Evolutionary conservation across 2,113 vertebrate genomes (phyloP).

Genomic region (Camelus dromedarius): DNA sequence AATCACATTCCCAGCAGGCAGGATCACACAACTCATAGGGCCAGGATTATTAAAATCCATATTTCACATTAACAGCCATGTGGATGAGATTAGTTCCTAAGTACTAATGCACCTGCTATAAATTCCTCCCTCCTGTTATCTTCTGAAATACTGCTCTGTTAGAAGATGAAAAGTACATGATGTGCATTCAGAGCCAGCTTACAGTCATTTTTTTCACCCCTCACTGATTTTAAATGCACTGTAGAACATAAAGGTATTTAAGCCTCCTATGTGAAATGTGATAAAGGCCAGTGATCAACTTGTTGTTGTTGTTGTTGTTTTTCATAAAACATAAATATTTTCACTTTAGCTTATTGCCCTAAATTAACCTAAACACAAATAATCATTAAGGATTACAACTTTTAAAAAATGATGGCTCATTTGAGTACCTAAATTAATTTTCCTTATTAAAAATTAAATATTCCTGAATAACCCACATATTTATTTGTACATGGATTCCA

Average conservation of each 20-base stretch:
- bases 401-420: not conserved
- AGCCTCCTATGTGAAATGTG: not conserved
- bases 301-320: not conserved
- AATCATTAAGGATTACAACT: not conserved
- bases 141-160: constrained; percentile 87
- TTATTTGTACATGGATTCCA: not conserved
- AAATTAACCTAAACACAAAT: not conserved
- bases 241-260: not conserved
- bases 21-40: constrained; percentile 89
- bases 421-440: constrained; percentile 27
- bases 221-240: constrained; percentile 60
- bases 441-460: not conserved
- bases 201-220: constrained; percentile 51
- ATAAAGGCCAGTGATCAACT: not conserved
- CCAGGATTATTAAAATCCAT: constrained; percentile 95
- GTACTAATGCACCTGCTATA: constrained; percentile 87
- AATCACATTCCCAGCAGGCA: constrained; percentile 93
- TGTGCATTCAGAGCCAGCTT: constrained; percentile 85
- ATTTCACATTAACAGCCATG: constrained; percentile 90
- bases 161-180: constrained; percentile 83
- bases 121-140: constrained; percentile 86
- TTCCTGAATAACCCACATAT: not conserved
- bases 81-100: constrained; percentile 90
- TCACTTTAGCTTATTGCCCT: not conserved
- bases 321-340: not conserved